phyloP scores from a whole-genome alignment of 2,888 invertebrate species.

The Eupeodes luniger region DNA sequence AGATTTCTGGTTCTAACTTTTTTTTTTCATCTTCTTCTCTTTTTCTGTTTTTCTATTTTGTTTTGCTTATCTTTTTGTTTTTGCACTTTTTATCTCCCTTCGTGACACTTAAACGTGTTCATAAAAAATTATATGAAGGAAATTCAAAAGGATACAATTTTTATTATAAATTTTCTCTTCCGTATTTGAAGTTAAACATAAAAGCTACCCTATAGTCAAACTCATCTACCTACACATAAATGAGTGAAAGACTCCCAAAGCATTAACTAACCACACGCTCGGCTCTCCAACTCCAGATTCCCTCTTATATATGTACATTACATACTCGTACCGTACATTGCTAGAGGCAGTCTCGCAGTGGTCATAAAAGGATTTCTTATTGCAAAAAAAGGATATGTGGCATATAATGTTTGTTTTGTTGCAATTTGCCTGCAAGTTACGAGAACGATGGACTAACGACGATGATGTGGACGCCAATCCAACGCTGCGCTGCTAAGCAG shows the following conservation, averaged over 20 bases:
- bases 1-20: constrained; percentile 51
- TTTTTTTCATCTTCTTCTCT: not conserved
- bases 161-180: constrained; percentile 63
- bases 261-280: constrained; percentile 45
- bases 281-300: not conserved
- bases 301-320: not conserved
- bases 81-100: constrained; percentile 24
- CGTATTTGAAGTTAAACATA: constrained; percentile 67
- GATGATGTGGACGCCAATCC: too few species aligned
- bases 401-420: constrained; percentile 59
- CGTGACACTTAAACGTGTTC: constrained; percentile 51
- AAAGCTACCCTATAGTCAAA: not conserved
- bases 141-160: constrained; percentile 69
- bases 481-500: not conserved
- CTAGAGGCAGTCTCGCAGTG: constrained; percentile 17
- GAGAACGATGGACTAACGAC: not conserved
- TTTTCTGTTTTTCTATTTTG: not conserved
- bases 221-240: constrained; percentile 48
- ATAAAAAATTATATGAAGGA: constrained; percentile 40
- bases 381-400: constrained; percentile 29
- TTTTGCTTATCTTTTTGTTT: not conserved
- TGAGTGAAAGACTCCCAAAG: constrained; percentile 54
- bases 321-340: not conserved
- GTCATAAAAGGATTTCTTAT: constrained; percentile 35
- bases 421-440: constrained; percentile 60